These are phyloP conservation scores for Antechinus stuartii DNA, from an alignment of 2,113 vertebrate species.

Conservation along the genomic window DNA sequence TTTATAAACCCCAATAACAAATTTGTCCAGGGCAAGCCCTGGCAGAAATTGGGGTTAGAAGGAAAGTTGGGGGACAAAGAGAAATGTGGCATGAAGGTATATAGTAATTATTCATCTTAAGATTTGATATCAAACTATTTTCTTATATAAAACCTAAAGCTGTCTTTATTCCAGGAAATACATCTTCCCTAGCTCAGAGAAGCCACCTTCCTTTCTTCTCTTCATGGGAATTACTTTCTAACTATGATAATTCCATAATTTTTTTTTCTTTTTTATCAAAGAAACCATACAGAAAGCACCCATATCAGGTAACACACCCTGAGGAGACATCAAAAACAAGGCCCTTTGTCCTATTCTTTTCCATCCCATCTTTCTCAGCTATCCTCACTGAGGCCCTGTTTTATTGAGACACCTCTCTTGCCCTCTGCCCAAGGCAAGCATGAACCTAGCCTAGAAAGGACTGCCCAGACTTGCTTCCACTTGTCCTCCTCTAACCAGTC, in stretches of 20 bases:
- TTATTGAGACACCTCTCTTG: neutral
- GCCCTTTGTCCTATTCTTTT: neutral
- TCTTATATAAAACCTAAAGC: neutral
- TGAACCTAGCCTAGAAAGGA: neutral
- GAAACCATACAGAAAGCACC: neutral
- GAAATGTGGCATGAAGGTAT: neutral
- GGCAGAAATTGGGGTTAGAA: neutral
- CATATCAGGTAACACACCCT: neutral
- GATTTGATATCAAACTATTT: neutral
- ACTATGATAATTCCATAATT: neutral
- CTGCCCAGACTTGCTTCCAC: neutral
- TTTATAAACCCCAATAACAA: neutral
- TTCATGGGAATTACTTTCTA: neutral
- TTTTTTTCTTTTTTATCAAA: neutral
- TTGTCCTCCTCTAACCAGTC: slow-evolving; percentile 2
- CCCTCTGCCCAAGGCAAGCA: neutral
- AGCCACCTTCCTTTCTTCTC: neutral
- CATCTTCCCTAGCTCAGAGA: neutral
- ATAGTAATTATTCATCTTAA: neutral
- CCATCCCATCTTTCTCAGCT: neutral
- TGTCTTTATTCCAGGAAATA: neutral
- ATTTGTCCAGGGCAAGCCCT: neutral
- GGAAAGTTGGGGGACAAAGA: neutral
- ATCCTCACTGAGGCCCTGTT: neutral
- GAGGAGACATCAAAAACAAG: neutral